Base-by-base conservation (phyloP, 2,888 invertebrate species). In the Temnothorax rugatulus region DNA sequence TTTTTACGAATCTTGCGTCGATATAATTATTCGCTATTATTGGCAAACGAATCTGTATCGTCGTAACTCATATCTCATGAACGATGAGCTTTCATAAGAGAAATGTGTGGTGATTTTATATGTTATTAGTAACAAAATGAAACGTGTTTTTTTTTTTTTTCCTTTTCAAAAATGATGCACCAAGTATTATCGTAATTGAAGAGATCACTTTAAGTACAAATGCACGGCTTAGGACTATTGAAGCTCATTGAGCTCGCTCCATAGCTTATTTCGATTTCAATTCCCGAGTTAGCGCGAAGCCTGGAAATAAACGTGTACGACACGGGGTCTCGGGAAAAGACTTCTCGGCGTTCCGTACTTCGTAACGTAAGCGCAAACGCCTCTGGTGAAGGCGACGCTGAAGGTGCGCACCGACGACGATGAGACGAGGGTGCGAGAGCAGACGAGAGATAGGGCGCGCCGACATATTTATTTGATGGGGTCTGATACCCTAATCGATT, bases 401-500 rank as follows among this genome's bases (percentile, higher is more conserved):
- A 61, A 81, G 71, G 47, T 59, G 21, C 68, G 18, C 68, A n/a
- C 54, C 66, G 41, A 13, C 29, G 52, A 44, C 50, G 59, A 21
- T 21, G 76, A 59, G 68, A 8, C 38, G 57, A 63, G 66, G n/a
- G 74, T 38, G 64, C 44, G 64, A 52, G 59, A 52, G 59, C 81
- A 50, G 52, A 74, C 57, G 82, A 57, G 59, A 88, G 87, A 87
- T 84, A 86, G 84, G 84, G 75, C 64, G 79, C 71, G 69, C 73
- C 83, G 82, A 87, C 87, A 87, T 90, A 90, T 91, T 90, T 91
- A 90, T 91, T 91, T 85, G 87, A 82, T 85, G 77, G 85, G 68
- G 83, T 68, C 83, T 86, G 90, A 90, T 89, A 88, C 86, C 90
- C 86, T 91, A 90, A 91, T 91, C 91, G 91, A 91, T 90, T 91